Evolutionary conservation across 2,113 vertebrate genomes (phyloP).

Genomic region (Silurus asotus): DNA sequence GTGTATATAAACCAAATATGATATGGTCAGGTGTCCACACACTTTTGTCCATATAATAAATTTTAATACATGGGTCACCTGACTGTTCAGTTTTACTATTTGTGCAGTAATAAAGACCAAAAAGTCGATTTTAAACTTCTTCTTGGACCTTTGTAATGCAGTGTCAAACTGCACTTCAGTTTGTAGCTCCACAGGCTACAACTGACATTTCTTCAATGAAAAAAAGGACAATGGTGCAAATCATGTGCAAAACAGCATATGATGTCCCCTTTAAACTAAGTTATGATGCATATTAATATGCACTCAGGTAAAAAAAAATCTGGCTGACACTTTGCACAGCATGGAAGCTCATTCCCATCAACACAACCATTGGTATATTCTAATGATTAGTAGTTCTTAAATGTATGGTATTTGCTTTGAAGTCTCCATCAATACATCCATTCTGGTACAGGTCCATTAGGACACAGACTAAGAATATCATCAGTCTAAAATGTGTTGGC

Average conservation of each 20-base stretch:
- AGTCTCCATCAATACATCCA: too few species aligned
- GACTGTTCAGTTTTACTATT: not conserved
- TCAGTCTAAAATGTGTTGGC: too few species aligned
- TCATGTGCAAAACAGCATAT: not conserved
- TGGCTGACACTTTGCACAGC: not conserved
- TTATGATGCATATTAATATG: not conserved
- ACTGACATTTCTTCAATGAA: not conserved
- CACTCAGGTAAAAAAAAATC: not conserved
- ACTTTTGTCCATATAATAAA: not conserved
- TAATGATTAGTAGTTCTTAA: not conserved
- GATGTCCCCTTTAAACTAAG: not conserved
- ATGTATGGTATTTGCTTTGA: not conserved
- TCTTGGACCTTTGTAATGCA: not conserved
- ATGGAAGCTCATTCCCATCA: not conserved
- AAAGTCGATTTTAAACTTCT: not conserved
- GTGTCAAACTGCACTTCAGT: not conserved
- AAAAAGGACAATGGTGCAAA: not conserved
- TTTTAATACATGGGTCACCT: not conserved
- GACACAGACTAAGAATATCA: too few species aligned
- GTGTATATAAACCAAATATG: too few species aligned
- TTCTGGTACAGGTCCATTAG: too few species aligned
- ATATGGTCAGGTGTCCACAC: too few species aligned
- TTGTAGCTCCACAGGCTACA: not conserved
- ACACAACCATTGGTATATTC: not conserved
- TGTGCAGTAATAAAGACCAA: too few species aligned